These are phyloP conservation scores for Drosophila anomelani DNA, from an alignment of 2,888 invertebrate genomes.

Conservation along the genomic window DNA sequence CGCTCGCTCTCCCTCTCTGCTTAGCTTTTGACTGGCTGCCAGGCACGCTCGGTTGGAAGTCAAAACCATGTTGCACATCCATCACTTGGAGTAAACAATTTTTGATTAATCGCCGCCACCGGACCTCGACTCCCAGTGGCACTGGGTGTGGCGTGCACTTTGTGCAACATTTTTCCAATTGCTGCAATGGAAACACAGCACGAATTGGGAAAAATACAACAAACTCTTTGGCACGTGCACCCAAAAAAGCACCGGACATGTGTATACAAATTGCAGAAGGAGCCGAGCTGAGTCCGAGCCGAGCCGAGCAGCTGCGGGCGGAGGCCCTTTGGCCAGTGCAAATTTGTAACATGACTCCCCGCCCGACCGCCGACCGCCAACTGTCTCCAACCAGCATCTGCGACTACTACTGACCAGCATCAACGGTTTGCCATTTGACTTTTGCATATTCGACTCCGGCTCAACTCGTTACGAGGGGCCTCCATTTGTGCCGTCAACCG, in stretches of 20 bases:
- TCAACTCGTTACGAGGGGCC: constrained; percentile 35
- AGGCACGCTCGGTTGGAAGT: constrained; percentile 65
- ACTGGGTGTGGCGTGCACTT: constrained; percentile 57
- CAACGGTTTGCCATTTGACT: constrained; percentile 66
- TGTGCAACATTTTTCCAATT: constrained; percentile 76
- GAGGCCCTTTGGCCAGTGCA: constrained; percentile 29
- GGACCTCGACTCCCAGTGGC: constrained; percentile 31
- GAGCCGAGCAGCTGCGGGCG: constrained; percentile 40
- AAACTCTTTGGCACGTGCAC: constrained; percentile 63
- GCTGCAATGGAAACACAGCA: constrained; percentile 53
- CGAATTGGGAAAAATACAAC: constrained; percentile 15
- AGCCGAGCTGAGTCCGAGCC: background rate
- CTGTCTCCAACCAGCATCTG: constrained; percentile 24
- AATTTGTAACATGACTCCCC: constrained; percentile 78
- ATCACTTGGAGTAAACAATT: constrained; percentile 81
- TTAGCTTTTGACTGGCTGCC: constrained; percentile 59
- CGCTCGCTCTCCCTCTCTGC: constrained; percentile 24
- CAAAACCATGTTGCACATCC: constrained; percentile 78
- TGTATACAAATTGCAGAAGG: constrained; percentile 75
- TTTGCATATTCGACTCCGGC: constrained; percentile 78
- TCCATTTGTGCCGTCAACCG: constrained; percentile 78
- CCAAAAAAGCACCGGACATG: constrained; percentile 21
- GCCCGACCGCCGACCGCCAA: constrained; percentile 65
- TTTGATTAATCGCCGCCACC: constrained; percentile 77
- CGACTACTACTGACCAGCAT: constrained; percentile 30